Base-by-base conservation (phyloP, 2,113 vertebrate species). In the Anhinga rufa region DNA sequence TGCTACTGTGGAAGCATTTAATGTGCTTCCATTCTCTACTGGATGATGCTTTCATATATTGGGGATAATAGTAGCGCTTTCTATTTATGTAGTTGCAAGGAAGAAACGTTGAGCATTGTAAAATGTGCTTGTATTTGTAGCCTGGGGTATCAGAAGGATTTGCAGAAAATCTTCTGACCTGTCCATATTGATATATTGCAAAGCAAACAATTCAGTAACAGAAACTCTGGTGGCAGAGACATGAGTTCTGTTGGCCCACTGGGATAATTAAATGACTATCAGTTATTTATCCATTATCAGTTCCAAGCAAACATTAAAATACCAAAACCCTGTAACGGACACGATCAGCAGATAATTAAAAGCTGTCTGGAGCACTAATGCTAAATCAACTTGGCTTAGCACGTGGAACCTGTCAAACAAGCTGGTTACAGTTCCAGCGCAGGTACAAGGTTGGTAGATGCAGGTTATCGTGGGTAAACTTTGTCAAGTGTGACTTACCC, bases 21-120 rank as follows among this genome's bases (percentile, higher is more conserved):
- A 52, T 0, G 0, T 17, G 17, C 64, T 70, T 69, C 32, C 4
- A 16, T n/a, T 62, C 48, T 51, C 17, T 14, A 10, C 7, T 9
- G 42, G 18, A 9, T 9, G 36, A 54, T 78, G n/a, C 51, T 81
- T 32, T 48, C 8, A 0, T 21, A 2, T 32, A 34, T 34, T 52
- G 31, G 58, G 21, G 31, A 10, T 28, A 19, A 2, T 1, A 28
- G 49, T 4, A 83, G 76, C 32, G 6, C 29, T 84, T 66, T 11
- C 19, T 78, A 1, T 28, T 61, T 32, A 70, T 32, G 16, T 3
- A 7, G 4, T 26, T 55, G n/a, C 17, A 42, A 28, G 78, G 82
- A 64, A 31, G 44, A 49, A 68, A 48, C 0, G 13, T 0, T 74
- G 46, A 70, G 72, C 5, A 1, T 5, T 87, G 60, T 58, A n/a